Percentiles rank a stretch among this genome's conserved stretches.
Evolutionary conservation across 2,113 vertebrate species (phyloP).

Genomic region (Xiphorhynchus elegans): DNA sequence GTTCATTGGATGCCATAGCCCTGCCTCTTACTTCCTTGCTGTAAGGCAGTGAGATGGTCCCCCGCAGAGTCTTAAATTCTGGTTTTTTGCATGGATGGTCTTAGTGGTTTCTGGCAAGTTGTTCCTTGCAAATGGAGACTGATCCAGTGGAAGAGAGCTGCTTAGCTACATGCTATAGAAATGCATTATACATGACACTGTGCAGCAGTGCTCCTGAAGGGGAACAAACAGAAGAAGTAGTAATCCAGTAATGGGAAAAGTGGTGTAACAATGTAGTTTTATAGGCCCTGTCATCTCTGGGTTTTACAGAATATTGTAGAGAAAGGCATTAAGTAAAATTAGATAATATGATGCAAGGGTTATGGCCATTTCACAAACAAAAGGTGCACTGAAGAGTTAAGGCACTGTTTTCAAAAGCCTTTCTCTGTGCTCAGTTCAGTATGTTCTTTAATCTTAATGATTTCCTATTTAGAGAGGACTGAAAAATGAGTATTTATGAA

Average conservation of each 20-base stretch:
- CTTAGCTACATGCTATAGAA: not conserved
- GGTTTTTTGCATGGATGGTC: not conserved
- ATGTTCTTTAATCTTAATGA: not conserved
- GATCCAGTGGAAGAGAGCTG: not conserved
- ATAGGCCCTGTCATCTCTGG: not conserved
- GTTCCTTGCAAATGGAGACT: not conserved
- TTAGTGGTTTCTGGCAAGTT: not conserved
- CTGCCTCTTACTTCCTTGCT: not conserved
- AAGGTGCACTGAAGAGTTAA: slow-evolving; percentile 20
- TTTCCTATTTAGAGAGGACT: not conserved
- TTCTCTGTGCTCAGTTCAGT: not conserved
- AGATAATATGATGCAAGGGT: not conserved
- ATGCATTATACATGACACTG: not conserved
- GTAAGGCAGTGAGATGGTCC: not conserved
- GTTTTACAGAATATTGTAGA: not conserved
- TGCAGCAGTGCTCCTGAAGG: not conserved
- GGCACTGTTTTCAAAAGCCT: not conserved
- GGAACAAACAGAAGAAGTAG: not conserved
- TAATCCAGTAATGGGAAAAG: not conserved
- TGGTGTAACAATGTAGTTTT: not conserved
- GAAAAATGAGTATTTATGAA: not conserved
- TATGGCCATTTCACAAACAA: not conserved
- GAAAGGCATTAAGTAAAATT: not conserved
- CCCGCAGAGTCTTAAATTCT: not conserved
- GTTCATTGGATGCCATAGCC: not conserved